These are phyloP conservation scores for Drosophila kambysellisi DNA, from an alignment of 2,888 invertebrate genomes.

Conservation along the genomic window DNA sequence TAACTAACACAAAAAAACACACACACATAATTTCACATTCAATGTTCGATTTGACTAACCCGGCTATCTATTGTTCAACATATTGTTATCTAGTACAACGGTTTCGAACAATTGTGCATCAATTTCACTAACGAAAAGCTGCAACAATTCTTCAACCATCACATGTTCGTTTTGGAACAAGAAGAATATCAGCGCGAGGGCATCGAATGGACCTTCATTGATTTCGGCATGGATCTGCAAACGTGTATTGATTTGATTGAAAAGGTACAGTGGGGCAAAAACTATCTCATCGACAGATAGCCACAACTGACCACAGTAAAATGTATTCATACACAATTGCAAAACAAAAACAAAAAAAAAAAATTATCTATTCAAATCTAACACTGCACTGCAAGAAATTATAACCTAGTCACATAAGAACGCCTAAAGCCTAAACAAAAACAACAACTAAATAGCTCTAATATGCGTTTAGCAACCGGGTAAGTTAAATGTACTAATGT, in stretches of 20 bases:
- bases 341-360: slow-evolving; percentile 3
- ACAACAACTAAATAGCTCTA: slow-evolving; percentile 62
- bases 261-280: slow-evolving; percentile 86
- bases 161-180: slow-evolving; percentile 97
- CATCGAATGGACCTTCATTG: slow-evolving; percentile 96
- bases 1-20: slow-evolving; percentile 62
- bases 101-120: slow-evolving; percentile 97
- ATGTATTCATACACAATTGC: slow-evolving; percentile 74
- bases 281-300: slow-evolving; percentile 74
- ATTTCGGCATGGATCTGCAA: slow-evolving; percentile 96
- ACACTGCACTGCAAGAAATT: slow-evolving; percentile 40
- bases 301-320: slow-evolving; percentile 66
- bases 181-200: slow-evolving; percentile 96
- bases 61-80: slow-evolving; percentile 48
- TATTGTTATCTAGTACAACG: slow-evolving; percentile 90
- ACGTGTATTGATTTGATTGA: slow-evolving; percentile 92
- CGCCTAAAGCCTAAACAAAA: slow-evolving; percentile 59
- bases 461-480: slow-evolving; percentile 57
- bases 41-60: slow-evolving; percentile 51
- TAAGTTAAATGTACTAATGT: slow-evolving; percentile 67
- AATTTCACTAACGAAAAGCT: slow-evolving; percentile 97
- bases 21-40: slow-evolving; percentile 11
- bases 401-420: slow-evolving; percentile 64
- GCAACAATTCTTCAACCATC: slow-evolving; percentile 97
- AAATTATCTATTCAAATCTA: slow-evolving; percentile 29